Evolutionary conservation across 2,113 vertebrate genomes (phyloP).

Genomic region (Mesoclemmys tuberculata): DNA sequence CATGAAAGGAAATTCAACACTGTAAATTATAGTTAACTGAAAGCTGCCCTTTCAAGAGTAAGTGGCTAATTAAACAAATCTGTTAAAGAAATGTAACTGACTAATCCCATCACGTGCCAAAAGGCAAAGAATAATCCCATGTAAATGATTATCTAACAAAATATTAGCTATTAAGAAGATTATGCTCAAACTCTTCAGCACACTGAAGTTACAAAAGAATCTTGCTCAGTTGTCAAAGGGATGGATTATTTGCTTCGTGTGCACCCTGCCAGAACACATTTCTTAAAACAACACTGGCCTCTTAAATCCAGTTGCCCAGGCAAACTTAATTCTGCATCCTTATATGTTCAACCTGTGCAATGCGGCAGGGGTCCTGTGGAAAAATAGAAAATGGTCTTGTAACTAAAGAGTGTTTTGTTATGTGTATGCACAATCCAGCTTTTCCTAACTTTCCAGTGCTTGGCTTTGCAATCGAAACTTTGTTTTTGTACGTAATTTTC

Average conservation of each 20-base stretch:
- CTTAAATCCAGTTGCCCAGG: not conserved
- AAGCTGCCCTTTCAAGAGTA: not conserved
- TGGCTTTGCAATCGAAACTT: not conserved
- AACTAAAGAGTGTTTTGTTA: not conserved
- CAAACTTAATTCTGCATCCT: not conserved
- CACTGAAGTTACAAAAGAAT: not conserved
- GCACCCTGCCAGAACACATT: not conserved
- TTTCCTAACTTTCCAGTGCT: not conserved
- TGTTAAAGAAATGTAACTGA: not conserved
- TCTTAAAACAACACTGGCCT: not conserved
- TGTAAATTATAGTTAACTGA: not conserved
- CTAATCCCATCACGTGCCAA: not conserved
- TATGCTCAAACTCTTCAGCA: not conserved
- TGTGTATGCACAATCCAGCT: not conserved
- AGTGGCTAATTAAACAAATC: not conserved
- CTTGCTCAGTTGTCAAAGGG: not conserved
- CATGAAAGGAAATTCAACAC: rapidly evolving
- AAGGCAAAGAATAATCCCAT: not conserved
- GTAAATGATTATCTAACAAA: not conserved
- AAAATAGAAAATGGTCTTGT: not conserved
- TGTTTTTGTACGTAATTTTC: not conserved
- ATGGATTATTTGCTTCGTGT: not conserved
- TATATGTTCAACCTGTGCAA: not conserved
- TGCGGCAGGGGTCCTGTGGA: not conserved
- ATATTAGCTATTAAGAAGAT: not conserved